A percentile compares a stretch with the other conserved stretches of the same genome.
phyloP scores from a whole-genome alignment of 2,113 vertebrate genomes.

The Redunca redunca region DNA sequence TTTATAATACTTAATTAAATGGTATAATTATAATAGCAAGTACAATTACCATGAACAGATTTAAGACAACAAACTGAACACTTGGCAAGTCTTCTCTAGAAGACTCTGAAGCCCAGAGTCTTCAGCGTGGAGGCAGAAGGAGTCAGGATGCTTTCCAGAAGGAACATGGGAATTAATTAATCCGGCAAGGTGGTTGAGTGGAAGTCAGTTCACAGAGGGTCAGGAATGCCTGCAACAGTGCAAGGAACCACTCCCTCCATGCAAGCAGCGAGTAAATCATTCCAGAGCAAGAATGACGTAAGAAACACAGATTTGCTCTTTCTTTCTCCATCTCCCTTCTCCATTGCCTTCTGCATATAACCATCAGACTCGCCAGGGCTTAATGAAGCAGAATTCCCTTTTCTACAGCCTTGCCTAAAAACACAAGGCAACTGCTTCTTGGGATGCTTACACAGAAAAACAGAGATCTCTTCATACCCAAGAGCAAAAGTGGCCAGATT shows the following conservation, averaged over 20 bases:
- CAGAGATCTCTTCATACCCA: neutral
- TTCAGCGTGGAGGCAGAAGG: accelerated
- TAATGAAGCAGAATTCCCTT: neutral
- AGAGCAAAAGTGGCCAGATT: neutral
- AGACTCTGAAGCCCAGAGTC: neutral
- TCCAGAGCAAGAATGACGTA: neutral
- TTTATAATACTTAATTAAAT: slow-evolving; percentile 36
- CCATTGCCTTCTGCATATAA: neutral
- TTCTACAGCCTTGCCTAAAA: neutral
- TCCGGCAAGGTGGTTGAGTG: neutral
- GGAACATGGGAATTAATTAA: neutral
- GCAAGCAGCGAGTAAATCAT: neutral
- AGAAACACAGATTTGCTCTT: neutral
- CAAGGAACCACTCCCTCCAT: neutral
- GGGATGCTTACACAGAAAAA: neutral
- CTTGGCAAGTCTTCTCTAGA: neutral
- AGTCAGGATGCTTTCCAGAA: neutral
- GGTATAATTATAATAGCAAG: slow-evolving; percentile 16
- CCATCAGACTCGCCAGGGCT: neutral
- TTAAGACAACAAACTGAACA: neutral
- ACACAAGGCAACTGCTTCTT: neutral
- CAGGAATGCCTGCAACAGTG: neutral
- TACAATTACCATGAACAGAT: neutral
- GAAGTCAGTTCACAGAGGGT: neutral
- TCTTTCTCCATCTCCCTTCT: neutral